These are phyloP conservation scores for Lasaia peninsularis DNA, from an alignment of 1,140 invertebrate species.

Conservation along the genomic window DNA sequence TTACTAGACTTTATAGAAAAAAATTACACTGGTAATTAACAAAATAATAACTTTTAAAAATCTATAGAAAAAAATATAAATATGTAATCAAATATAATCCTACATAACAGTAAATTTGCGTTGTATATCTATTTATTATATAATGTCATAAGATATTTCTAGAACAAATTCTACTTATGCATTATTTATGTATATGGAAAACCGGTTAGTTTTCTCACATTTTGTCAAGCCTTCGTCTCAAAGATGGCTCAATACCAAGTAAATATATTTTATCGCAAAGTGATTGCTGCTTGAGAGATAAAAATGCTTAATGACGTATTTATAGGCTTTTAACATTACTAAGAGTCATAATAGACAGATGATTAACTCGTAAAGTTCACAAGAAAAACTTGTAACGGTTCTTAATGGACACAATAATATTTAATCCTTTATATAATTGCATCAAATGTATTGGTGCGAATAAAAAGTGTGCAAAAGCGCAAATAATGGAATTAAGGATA, in stretches of 20 bases:
- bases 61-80: too few species aligned
- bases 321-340: conserved; percentile 8
- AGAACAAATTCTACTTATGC: not conserved
- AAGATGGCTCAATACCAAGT: conserved; percentile 5
- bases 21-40: too few species aligned
- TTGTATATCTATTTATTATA: too few species aligned
- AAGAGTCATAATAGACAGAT: conserved; percentile 2
- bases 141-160: not conserved
- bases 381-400: conserved; percentile 1
- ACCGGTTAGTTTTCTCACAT: conserved; percentile 5
- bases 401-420: not conserved
- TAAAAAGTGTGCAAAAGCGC: not conserved
- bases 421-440: conserved; percentile 1
- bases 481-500: too few species aligned
- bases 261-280: conserved; percentile 6
- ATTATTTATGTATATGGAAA: not conserved
- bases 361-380: conserved; percentile 6
- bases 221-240: not conserved
- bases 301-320: conserved; percentile 3
- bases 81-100: too few species aligned
- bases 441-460: not conserved
- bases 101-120: too few species aligned
- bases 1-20: too few species aligned
- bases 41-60: too few species aligned
- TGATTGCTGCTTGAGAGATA: not conserved